Evolutionary conservation across 53 echinoderm and acorn worm genomes (phyloP), one percentile per base, ranked within the genome.

Genomic region (Luidia sarsii): DNA sequence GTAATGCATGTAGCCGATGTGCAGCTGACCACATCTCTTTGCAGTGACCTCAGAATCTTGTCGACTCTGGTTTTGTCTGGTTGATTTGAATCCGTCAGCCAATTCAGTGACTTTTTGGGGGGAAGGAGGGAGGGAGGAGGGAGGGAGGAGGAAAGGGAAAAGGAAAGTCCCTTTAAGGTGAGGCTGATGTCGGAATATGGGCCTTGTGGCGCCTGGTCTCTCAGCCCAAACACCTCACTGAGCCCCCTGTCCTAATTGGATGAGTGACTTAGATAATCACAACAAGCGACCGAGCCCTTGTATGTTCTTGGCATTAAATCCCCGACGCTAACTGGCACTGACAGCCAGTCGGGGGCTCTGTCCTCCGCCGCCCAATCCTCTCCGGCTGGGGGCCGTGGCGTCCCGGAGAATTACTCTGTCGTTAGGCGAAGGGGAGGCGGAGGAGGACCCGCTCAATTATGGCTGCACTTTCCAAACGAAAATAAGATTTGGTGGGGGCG

Each of bases 221-320:
- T 75, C 75, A 75, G 24, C 75, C 75, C 75, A 46, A 75, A 75
- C 75, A 75, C 75, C 75, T 75, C 75, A 41, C 43, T 75, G 60
- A 75, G 75, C 36, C 60, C 75, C 75, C 18, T 3, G 16, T 59
- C 75, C 75, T 75, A 75, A 75, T 75, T 75, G 75, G 75, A 75
- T 75, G 75, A 75, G 75, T 75, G 75, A 75, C 59, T 75, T 59
- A 46, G 75, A 75, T 75, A 75, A 75, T 75, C 75, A 75, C 61
- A 75, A 75, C 75, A 75, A 59, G 75, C 59, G 75, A 59, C 55
- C 33, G 53, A 75, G 75, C 60, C 59, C 75, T 75, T 75, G 75
- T 75, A 75, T 75, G 75, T 59, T 75, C 75, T 59, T 75, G 75
- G 59, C 75, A 60, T 75, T 75, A 75, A 75, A 75, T 75, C 75